A percentile compares a stretch with the other conserved stretches of the same genome.
Conservation (phyloP, 2,113 vertebrate species). For the Podarcis cretensis region DNA sequence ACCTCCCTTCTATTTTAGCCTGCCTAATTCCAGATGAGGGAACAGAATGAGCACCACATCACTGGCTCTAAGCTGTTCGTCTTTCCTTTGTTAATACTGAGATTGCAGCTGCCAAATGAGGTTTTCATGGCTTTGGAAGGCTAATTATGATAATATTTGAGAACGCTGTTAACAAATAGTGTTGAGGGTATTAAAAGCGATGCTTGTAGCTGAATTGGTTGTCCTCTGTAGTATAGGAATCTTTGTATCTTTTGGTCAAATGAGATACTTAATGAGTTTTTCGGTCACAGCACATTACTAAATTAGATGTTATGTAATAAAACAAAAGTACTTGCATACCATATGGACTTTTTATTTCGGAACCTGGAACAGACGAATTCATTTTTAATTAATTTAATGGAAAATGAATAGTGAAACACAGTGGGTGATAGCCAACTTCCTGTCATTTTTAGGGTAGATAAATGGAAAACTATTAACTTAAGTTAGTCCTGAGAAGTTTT, state of each 20-base stretch:
- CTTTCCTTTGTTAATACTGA: neutral
- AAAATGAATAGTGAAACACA: neutral
- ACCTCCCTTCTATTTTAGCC: neutral
- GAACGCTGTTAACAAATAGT: neutral
- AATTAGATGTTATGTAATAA: slow-evolving; percentile 1
- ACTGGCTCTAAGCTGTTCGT: neutral
- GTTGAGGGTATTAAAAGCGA: neutral
- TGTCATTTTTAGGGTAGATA: too few relatives aligned
- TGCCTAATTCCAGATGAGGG: neutral
- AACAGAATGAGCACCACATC: neutral
- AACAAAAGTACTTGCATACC: neutral
- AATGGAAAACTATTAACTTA: too few relatives aligned
- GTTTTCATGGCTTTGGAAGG: neutral
- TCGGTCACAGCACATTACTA: neutral
- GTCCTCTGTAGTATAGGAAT: neutral
- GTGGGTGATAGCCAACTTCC: neutral
- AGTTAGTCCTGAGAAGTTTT: too few relatives aligned
- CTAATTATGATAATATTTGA: neutral
- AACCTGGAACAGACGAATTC: neutral
- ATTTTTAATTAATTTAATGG: slow-evolving; percentile 9
- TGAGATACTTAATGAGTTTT: neutral
- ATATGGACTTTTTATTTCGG: neutral
- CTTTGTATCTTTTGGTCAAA: neutral
- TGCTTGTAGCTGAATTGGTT: neutral
- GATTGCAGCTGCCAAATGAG: neutral